Conservation (phyloP, 2,888 invertebrate species). For the Drosophila hamatofila region DNA sequence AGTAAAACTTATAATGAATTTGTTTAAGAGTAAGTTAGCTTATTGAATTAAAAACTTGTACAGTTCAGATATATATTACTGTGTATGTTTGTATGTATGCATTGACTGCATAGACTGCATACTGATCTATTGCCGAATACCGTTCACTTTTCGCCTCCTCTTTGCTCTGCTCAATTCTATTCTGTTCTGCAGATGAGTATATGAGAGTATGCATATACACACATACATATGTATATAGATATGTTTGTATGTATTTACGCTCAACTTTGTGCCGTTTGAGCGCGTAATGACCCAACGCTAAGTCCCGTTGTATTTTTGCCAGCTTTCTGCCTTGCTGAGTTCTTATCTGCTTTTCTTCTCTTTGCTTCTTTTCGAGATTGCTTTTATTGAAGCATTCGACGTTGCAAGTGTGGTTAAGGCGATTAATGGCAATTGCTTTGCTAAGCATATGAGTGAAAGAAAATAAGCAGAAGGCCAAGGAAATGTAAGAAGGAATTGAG, state of each 20-base stretch:
- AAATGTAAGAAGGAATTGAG: neutral
- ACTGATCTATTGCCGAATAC: neutral
- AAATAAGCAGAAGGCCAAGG: neutral
- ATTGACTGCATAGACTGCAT: neutral
- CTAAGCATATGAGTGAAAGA: slow-evolving; percentile 4
- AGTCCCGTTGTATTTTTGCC: slow-evolving; percentile 7
- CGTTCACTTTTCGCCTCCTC: neutral
- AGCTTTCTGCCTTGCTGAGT: neutral
- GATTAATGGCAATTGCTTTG: slow-evolving; percentile 2
- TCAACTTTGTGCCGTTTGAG: neutral
- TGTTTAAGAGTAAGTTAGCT: neutral
- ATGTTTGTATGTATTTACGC: neutral
- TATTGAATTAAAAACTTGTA: neutral
- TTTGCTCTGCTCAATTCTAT: neutral
- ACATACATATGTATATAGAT: neutral
- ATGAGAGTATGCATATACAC: neutral
- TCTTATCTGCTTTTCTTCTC: neutral
- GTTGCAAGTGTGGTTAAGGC: neutral
- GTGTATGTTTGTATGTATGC: neutral
- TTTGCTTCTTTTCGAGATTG: neutral
- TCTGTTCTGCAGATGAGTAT: neutral
- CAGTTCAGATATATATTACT: neutral
- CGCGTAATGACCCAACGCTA: slow-evolving; percentile 4
- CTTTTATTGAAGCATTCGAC: neutral
- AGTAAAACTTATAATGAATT: neutral